phyloP scores from a whole-genome alignment of 2,113 vertebrate species.

The Felis catus region F.catus_Fca126_mat1.0 CM031415.1:58854001-58854500 shows the following conservation, averaged over 20 bases:
- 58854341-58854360: background rate
- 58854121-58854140: background rate
- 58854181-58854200: background rate
- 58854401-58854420: background rate
- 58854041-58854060: background rate
- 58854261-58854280: background rate
- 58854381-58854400: background rate
- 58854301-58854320: background rate
- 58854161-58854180: background rate
- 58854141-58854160: background rate
- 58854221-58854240: background rate
- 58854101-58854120: background rate
- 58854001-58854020: background rate
- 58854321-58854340: background rate
- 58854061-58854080: background rate
- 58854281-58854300: background rate
- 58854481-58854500: background rate
- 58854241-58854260: background rate
- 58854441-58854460: background rate
- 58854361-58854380: background rate
- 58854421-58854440: background rate
- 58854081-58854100: background rate
- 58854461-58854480: background rate
- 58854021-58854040: background rate
- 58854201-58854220: background rate